A percentile compares a stretch with the other conserved stretches of the same genome.
Conservation (phyloP, 2,797 vertebrate species). For the Phalanger gymnotis region DNA sequence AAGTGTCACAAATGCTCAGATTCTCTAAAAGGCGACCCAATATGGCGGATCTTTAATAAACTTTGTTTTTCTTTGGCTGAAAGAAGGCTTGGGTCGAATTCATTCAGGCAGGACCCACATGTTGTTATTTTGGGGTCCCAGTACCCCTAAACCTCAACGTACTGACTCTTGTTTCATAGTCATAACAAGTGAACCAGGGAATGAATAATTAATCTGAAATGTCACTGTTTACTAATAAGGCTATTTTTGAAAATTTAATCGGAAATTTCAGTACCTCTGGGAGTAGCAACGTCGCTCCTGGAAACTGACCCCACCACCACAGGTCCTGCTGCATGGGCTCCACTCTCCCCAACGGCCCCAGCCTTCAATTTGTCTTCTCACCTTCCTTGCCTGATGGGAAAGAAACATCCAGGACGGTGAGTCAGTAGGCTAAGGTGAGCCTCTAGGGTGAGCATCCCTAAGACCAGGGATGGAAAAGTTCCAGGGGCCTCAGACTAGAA, state of each 20-base stretch:
- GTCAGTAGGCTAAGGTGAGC: background rate
- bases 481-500: background rate
- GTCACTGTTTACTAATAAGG: background rate
- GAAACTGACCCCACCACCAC: slow-evolving; percentile 91
- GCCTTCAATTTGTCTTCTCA: slow-evolving; percentile 83
- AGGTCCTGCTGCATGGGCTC: slow-evolving; percentile 93
- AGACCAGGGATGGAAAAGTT: background rate
- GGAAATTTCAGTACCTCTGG: slow-evolving; percentile 86
- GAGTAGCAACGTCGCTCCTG: slow-evolving; percentile 90
- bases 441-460: background rate
- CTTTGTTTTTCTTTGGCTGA: too few species aligned
- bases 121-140: too few species aligned
- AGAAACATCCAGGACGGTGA: fast-evolving
- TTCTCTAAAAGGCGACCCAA: too few species aligned
- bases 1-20: too few species aligned
- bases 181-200: background rate
- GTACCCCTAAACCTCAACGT: too few species aligned
- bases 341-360: slow-evolving; percentile 94
- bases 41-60: too few species aligned
- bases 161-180: background rate
- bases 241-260: background rate
- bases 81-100: too few species aligned
- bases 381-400: slow-evolving; percentile 63
- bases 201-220: background rate
- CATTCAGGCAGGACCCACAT: too few species aligned